These are phyloP conservation scores for Nemopilema nomurai DNA, from an alignment of 30 jellyfish, hydroid and myxozoan genomes.

Conservation along the genomic window DNA sequence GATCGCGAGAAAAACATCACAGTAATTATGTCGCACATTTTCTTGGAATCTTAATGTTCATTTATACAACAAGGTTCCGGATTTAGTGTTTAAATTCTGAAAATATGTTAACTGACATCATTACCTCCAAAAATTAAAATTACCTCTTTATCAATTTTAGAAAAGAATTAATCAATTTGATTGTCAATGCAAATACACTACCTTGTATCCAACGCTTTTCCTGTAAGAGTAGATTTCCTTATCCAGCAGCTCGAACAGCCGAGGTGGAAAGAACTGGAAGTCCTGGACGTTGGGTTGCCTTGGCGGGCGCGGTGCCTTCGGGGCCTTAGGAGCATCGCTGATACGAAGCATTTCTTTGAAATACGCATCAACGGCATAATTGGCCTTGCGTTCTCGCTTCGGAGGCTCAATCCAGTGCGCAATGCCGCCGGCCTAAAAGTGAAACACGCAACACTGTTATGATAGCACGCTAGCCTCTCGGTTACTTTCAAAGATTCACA, in stretches of 20 bases:
- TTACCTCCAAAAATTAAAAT: too few relatives aligned
- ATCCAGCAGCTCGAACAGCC: constrained; percentile 94
- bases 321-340: constrained; percentile 92
- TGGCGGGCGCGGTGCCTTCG: constrained; percentile 99
- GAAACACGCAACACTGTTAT: background rate
- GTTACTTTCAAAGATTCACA: too few relatives aligned
- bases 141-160: too few relatives aligned
- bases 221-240: constrained; percentile 88
- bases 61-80: too few relatives aligned
- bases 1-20: too few relatives aligned
- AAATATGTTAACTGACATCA: too few relatives aligned
- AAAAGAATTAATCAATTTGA: too few relatives aligned
- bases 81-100: too few relatives aligned
- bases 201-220: constrained; percentile 94
- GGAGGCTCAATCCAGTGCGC: constrained; percentile 99
- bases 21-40: too few relatives aligned
- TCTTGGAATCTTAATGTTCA: too few relatives aligned
- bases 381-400: constrained; percentile 98
- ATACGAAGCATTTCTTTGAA: constrained; percentile 92
- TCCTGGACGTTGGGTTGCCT: constrained; percentile 97
- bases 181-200: too few relatives aligned
- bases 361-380: constrained; percentile 98
- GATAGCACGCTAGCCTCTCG: too few relatives aligned
- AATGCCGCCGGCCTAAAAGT: constrained; percentile 49
- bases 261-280: constrained; percentile 98